A percentile compares a stretch with the other conserved stretches of the same genome.
phyloP scores from a whole-genome alignment of 2,113 vertebrate genomes.

The Sylvilagus bachmani region DNA sequence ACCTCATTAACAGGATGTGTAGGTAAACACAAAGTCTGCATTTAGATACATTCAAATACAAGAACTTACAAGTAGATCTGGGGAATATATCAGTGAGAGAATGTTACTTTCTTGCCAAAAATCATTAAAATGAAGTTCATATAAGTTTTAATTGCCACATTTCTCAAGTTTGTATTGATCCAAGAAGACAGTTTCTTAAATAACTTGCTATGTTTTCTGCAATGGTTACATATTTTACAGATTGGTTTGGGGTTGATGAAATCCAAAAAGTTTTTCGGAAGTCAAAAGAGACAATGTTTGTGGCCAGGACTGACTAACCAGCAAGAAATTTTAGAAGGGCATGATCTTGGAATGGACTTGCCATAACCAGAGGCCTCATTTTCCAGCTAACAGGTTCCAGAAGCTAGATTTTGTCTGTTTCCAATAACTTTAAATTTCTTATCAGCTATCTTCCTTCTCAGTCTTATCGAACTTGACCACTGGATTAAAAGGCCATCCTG shows the following conservation, averaged over 20 bases:
- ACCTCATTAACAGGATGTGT: slow-evolving; percentile 68
- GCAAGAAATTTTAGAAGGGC: background rate
- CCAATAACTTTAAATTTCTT: background rate
- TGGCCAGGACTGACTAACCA: background rate
- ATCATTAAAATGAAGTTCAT: slow-evolving; percentile 17
- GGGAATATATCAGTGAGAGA: slow-evolving; percentile 38
- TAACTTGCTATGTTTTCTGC: background rate
- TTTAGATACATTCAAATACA: slow-evolving; percentile 65
- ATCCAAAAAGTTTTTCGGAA: background rate
- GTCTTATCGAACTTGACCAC: background rate
- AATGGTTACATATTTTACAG: background rate
- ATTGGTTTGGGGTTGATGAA: slow-evolving; percentile 9
- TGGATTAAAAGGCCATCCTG: background rate
- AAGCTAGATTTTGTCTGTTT: slow-evolving; percentile 9
- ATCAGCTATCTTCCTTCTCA: background rate
- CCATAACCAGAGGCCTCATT: background rate
- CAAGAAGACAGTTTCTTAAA: slow-evolving; percentile 58
- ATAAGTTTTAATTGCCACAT: slow-evolving; percentile 58
- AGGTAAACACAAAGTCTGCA: slow-evolving; percentile 64
- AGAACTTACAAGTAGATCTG: slow-evolving; percentile 38
- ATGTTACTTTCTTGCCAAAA: slow-evolving; percentile 43
- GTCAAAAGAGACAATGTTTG: background rate
- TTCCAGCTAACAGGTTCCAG: background rate
- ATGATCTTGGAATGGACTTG: background rate
- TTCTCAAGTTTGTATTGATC: slow-evolving; percentile 58